Base-by-base conservation (phyloP, 2,797 vertebrate genomes). In the Argya squamiceps region DNA sequence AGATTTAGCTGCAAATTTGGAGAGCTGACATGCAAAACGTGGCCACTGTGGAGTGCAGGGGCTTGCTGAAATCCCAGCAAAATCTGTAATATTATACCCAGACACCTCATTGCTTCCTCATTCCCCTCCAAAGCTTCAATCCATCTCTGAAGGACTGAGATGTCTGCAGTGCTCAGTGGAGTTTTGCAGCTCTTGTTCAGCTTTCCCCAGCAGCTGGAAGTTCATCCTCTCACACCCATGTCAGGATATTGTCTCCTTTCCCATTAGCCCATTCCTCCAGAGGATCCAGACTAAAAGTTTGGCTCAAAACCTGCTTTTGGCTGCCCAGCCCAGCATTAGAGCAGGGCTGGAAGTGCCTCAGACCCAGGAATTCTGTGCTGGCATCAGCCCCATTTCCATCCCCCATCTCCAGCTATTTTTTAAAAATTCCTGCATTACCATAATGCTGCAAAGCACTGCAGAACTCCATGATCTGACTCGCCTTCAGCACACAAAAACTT, bases 11-110 rank as follows among this genome's bases (percentile, higher is more conserved):
- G 88, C 83, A 82, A 88, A 77, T 91, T 96, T 91, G 56, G 87
- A 91, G 82, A 92, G 94, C 71, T 89, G 94, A 65, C 93, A 89
- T 95, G 95, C 91, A 97, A 95, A 97, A 95, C 70, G 67, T 84
- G 89, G 78, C 60, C 41, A 22, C 53, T 74, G 50, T 11, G 55
- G 82, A 82, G 70, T 59, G 88, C 86, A 46, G 44, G 50, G 47
- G 12, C 20, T 84, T 85, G 34, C 37, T 90, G 41, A 53, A 95
- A 93, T 65, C 37, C 41, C 27, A 75, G 14, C 27, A 17, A 89
- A 88, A 27, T 30, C 91, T 76, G 43, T 7, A 11, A 2, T 34
- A 26, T 29, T 74, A 6, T 8, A 82, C 27, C 36, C 24, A 34
- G 56, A 71, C 6, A 75, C 20, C 39, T 81, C 78, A 32, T 36